Percentiles rank a stretch among this genome's conserved stretches.
These are phyloP conservation scores for Pleuronectes platessa DNA, from an alignment of 2,113 vertebrate genomes.

Conservation along the genomic window DNA sequence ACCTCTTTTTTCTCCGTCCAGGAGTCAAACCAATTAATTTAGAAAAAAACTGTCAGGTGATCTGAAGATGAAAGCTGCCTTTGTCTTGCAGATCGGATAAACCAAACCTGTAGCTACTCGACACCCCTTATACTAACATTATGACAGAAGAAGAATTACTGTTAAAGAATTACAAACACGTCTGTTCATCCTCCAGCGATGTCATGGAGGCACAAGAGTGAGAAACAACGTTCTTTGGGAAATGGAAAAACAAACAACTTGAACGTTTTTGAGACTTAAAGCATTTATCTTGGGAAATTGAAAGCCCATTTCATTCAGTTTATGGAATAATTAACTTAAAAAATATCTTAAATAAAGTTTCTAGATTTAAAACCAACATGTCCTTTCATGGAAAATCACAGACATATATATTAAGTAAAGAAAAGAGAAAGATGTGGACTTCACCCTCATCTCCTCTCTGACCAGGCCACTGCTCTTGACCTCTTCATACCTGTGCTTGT, in stretches of 20 bases:
- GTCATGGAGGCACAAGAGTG: too few relatives aligned
- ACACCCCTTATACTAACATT: too few relatives aligned
- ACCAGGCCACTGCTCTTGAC: slow-evolving; percentile 71
- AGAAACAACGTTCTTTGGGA: neutral
- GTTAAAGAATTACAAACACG: too few relatives aligned
- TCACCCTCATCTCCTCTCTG: slow-evolving; percentile 12
- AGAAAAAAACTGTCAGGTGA: too few relatives aligned
- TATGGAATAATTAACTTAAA: neutral
- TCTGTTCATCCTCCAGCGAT: too few relatives aligned
- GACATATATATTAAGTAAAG: neutral
- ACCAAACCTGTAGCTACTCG: too few relatives aligned
- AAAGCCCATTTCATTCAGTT: neutral
- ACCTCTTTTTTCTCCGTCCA: neutral
- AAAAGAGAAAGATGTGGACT: neutral
- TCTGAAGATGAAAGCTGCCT: too few relatives aligned
- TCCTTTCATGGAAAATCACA: neutral
- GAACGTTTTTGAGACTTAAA: neutral
- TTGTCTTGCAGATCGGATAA: too few relatives aligned
- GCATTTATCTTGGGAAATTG: neutral
- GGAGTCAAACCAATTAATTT: too few relatives aligned
- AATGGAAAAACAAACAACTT: neutral
- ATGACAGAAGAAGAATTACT: too few relatives aligned
- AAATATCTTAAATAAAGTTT: neutral
- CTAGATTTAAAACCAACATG: neutral
- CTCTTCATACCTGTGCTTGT: slow-evolving; percentile 82